Conservation (phyloP, 2,797 vertebrate genomes). For the Sebastes minor region DNA sequence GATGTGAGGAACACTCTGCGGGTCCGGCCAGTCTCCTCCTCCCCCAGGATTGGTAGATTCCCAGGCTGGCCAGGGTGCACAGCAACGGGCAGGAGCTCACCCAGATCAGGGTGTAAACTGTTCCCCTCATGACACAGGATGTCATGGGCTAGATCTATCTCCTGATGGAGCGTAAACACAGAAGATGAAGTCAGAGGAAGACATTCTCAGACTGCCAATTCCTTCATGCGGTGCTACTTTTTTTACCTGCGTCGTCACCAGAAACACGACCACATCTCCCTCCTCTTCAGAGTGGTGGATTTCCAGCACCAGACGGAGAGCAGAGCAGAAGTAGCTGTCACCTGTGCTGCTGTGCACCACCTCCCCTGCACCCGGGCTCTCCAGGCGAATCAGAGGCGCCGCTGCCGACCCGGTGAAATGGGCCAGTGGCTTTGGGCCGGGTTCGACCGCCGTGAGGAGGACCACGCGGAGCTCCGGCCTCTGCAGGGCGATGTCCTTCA, state of each 20-base stretch:
- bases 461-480: constrained; percentile 87
- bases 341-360: constrained; percentile 81
- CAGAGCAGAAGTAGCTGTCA: constrained; percentile 81
- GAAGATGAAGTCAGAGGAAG: background rate
- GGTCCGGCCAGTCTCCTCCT: constrained; percentile 61
- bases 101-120: constrained; percentile 77
- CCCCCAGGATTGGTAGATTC: constrained; percentile 46
- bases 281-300: constrained; percentile 83
- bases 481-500: constrained; percentile 82
- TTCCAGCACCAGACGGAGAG: constrained; percentile 86
- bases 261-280: constrained; percentile 87
- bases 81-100: constrained; percentile 84
- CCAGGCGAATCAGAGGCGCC: constrained; percentile 76
- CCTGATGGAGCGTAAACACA: constrained; percentile 72
- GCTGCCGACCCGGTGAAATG: constrained; percentile 63
- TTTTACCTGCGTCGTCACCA: constrained; percentile 85
- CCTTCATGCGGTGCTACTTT: background rate
- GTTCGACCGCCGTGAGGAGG: constrained; percentile 75
- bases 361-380: constrained; percentile 62
- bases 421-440: constrained; percentile 66
- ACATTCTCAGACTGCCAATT: background rate
- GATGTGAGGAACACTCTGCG: constrained; percentile 88
- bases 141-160: constrained; percentile 86
- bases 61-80: constrained; percentile 81
- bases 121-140: constrained; percentile 83